These are phyloP conservation scores for Lymantria dispar DNA, from an alignment of 2,888 invertebrate genomes.

Conservation along the genomic window DNA sequence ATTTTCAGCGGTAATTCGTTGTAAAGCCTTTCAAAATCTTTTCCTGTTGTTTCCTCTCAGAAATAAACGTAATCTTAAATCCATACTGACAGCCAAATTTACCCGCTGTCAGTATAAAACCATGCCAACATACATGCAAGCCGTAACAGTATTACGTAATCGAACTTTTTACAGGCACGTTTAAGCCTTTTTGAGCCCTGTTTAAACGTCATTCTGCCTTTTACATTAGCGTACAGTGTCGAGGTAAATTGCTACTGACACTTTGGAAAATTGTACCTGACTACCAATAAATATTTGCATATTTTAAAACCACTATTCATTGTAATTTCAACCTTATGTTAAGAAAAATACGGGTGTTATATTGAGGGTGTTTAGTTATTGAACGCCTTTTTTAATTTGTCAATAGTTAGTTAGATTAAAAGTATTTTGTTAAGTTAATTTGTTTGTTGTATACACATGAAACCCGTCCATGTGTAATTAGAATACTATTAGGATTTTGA, in stretches of 20 bases:
- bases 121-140: constrained; percentile 1
- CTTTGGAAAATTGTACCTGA: constrained; percentile 40
- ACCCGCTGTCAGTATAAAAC: background rate
- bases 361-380: background rate
- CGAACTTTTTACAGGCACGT: constrained; percentile 23
- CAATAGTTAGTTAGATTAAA: constrained; percentile 24
- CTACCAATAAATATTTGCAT: constrained; percentile 24
- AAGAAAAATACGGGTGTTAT: background rate
- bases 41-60: background rate
- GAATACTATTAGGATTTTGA: constrained; percentile 4
- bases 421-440: constrained; percentile 30
- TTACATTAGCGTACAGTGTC: constrained; percentile 29
- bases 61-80: background rate
- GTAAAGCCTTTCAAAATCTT: background rate
- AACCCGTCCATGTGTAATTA: constrained; percentile 21
- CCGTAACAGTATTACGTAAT: constrained; percentile 16
- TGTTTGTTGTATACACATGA: constrained; percentile 22
- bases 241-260: constrained; percentile 40
- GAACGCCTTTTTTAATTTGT: constrained; percentile 4
- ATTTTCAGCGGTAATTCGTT: too few relatives aligned
- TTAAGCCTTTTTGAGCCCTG: constrained; percentile 13
- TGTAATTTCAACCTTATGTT: constrained; percentile 6
- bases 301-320: background rate
- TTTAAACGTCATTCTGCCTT: constrained; percentile 32
- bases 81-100: background rate